A percentile compares a stretch with the other conserved stretches of the same genome.
These are phyloP conservation scores for Triops cancriformis DNA, from an alignment of 1,140 invertebrate species.

Conservation along the genomic window DNA sequence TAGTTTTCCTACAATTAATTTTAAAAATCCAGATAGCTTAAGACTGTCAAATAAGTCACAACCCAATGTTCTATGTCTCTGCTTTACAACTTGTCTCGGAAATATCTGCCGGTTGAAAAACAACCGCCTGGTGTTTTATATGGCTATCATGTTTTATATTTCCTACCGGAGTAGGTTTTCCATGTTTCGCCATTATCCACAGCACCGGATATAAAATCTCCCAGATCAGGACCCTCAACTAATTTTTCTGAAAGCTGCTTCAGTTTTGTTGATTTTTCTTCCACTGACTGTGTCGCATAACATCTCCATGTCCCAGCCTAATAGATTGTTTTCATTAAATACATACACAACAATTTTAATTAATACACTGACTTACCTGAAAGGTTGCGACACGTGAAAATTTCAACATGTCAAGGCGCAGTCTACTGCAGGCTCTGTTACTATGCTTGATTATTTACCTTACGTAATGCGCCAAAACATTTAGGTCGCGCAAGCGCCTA, in stretches of 20 bases:
- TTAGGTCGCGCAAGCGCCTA: background rate
- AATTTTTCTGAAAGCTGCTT: conserved; percentile 5
- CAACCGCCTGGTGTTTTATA: too few species aligned
- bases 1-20: conserved; percentile 55
- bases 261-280: background rate
- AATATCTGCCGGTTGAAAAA: too few species aligned
- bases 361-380: background rate
- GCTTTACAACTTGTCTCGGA: too few species aligned
- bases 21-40: too few species aligned
- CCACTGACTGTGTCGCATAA: background rate
- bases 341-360: background rate
- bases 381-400: background rate
- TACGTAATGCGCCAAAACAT: conserved; percentile 6
- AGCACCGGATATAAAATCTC: conserved; percentile 46
- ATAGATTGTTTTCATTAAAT: background rate
- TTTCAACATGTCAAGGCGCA: background rate
- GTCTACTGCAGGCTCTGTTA: background rate
- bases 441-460: background rate
- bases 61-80: too few species aligned
- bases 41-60: too few species aligned
- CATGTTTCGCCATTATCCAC: conserved; percentile 48
- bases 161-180: conserved; percentile 57
- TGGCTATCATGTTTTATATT: too few species aligned
- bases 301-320: background rate
- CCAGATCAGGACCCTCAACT: conserved; percentile 40